These are phyloP conservation scores for Pteruthius melanotis DNA, from an alignment of 2,113 vertebrate genomes.

Conservation along the genomic window DNA sequence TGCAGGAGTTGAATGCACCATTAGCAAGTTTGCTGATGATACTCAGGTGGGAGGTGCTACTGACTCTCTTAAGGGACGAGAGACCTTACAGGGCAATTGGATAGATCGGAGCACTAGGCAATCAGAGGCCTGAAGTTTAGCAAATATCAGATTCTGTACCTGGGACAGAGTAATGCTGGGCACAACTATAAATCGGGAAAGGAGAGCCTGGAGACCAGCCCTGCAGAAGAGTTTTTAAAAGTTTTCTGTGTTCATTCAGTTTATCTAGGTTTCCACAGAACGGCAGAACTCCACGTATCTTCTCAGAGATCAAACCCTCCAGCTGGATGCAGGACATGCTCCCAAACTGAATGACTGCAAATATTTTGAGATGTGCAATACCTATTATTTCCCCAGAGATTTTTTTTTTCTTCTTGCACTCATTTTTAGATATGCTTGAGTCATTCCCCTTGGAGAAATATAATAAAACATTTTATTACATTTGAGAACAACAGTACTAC, in stretches of 20 bases:
- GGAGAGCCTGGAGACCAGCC: not conserved
- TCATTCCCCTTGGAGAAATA: not conserved
- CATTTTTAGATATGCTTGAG: not conserved
- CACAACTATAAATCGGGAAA: not conserved
- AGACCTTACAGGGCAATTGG: not conserved
- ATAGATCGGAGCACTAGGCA: rapidly evolving
- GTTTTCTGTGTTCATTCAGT: not conserved
- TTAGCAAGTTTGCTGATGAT: not conserved
- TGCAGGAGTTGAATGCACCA: not conserved
- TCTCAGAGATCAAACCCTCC: not conserved
- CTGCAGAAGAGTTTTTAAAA: not conserved
- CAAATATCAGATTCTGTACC: not conserved
- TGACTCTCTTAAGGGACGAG: not conserved
- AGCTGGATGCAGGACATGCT: not conserved
- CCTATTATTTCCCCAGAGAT: not conserved
- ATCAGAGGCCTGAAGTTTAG: not conserved
- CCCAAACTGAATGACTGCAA: not conserved
- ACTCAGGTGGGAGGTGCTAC: not conserved
- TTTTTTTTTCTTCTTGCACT: not conserved
- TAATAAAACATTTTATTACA: not conserved
- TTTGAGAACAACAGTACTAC: not conserved
- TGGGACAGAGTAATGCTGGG: not conserved
- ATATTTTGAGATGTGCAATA: not conserved
- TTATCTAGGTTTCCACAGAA: not conserved
- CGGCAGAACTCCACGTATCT: not conserved